These are phyloP conservation scores for Hirtodrosophila histrioides DNA, from an alignment of 2,888 invertebrate genomes.

Conservation along the genomic window DNA sequence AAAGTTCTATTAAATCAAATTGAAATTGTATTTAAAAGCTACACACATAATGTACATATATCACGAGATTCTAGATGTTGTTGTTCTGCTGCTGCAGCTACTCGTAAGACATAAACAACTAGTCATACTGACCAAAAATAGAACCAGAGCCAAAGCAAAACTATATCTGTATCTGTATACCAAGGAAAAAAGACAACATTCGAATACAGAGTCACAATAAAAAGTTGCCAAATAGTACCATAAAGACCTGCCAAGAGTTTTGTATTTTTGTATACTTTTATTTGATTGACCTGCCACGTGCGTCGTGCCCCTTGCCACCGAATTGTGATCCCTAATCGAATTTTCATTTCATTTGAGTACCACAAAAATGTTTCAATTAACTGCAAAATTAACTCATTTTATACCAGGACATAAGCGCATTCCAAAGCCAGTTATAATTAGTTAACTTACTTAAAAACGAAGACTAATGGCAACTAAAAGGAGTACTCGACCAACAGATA, in stretches of 20 bases:
- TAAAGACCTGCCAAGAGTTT: conserved; percentile 18
- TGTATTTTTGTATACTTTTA: conserved; percentile 1
- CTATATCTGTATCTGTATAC: conserved; percentile 3
- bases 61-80: background rate
- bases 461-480: background rate
- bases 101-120: conserved; percentile 47
- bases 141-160: conserved; percentile 19
- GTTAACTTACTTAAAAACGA: conserved; percentile 11
- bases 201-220: conserved; percentile 12
- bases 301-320: conserved; percentile 18
- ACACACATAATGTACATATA: conserved; percentile 9
- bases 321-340: conserved; percentile 25
- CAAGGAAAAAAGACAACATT: conserved; percentile 19
- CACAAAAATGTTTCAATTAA: conserved; percentile 34
- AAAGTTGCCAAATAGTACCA: conserved; percentile 18
- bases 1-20: conserved; percentile 30
- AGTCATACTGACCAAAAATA: conserved; percentile 49
- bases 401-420: background rate
- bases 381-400: conserved; percentile 27
- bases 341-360: conserved; percentile 7
- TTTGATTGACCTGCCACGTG: conserved; percentile 34
- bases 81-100: conserved; percentile 12
- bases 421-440: conserved; percentile 14
- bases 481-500: too few relatives aligned
- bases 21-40: conserved; percentile 26